These are phyloP conservation scores for Resseliella maxima DNA, from an alignment of 2,888 invertebrate genomes.

Conservation along the genomic window DNA sequence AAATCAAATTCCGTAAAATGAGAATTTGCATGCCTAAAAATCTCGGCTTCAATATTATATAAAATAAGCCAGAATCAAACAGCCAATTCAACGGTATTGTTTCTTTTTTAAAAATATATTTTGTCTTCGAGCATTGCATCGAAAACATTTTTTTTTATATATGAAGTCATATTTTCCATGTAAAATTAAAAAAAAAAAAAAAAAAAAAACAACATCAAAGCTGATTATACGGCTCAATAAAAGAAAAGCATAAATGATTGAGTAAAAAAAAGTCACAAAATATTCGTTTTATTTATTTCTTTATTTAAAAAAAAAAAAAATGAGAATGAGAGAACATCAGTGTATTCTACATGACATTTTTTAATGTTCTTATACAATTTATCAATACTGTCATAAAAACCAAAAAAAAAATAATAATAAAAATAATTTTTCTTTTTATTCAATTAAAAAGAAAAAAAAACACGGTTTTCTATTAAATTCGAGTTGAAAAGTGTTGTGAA, in stretches of 20 bases:
- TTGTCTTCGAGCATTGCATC: background rate
- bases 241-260: background rate
- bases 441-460: background rate
- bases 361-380: background rate
- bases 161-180: conserved; percentile 44
- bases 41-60: background rate
- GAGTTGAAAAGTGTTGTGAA: background rate
- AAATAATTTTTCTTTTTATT: no score
- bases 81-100: background rate
- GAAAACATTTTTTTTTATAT: background rate
- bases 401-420: background rate
- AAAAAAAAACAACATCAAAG: background rate
- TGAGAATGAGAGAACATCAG: background rate
- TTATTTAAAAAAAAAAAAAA: conserved; percentile 27
- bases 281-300: conserved; percentile 9
- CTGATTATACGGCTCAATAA: background rate
- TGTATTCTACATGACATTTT: background rate
- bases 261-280: background rate
- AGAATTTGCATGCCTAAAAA: background rate
- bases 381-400: background rate
- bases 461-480: background rate
- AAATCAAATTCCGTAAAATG: background rate
- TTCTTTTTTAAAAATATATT: conserved; percentile 10
- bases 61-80: background rate
- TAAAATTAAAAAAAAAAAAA: background rate